Base-by-base conservation (phyloP, 2,797 vertebrate genomes). In the Synaphobranchus kaupii region DNA sequence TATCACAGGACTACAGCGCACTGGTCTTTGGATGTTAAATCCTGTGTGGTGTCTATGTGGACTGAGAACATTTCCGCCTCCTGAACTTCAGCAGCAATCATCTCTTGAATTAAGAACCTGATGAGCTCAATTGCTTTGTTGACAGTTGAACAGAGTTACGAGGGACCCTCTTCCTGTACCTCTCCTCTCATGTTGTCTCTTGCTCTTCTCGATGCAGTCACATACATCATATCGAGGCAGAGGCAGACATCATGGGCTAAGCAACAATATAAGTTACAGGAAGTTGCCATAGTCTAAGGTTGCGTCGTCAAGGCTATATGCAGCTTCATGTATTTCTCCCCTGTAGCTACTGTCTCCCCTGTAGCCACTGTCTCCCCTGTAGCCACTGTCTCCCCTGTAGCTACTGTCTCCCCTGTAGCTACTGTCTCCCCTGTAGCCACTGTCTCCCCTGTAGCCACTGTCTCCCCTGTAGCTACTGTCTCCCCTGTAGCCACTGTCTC, bases 291-390 rank as follows among this genome's bases (percentile, higher is more conserved):
- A 25, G 28, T 71, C 66, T 25, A 71, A 85, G 48, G 9, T 10
- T 5, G 20, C 83, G 84, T 88, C 47, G 4, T 88, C 48, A 20
- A 86, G 73, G 7, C 4, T 86, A 52, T 88, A 86, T 66, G 87
- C 89, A 68, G 87, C 87, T 39, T 88, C 87, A 52, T 44, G 50
- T 63, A 34, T n/a, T n/a, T n/a, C n/a, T n/a, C n/a, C n/a, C n/a
- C n/a, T n/a, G n/a, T n/a, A n/a, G n/a, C n/a, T n/a, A n/a, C n/a
- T n/a, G n/a, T n/a, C n/a, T n/a, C n/a, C n/a, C n/a, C n/a, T n/a
- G n/a, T n/a, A n/a, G n/a, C n/a, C n/a, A n/a, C n/a, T n/a, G n/a
- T n/a, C n/a, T n/a, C n/a, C n/a, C n/a, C n/a, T n/a, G n/a, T n/a
- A n/a, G n/a, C n/a, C n/a, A n/a, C n/a, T n/a, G n/a, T n/a, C n/a